These are phyloP conservation scores for Zaprionus taronus DNA, from an alignment of 1,140 invertebrate species.

Conservation along the genomic window DNA sequence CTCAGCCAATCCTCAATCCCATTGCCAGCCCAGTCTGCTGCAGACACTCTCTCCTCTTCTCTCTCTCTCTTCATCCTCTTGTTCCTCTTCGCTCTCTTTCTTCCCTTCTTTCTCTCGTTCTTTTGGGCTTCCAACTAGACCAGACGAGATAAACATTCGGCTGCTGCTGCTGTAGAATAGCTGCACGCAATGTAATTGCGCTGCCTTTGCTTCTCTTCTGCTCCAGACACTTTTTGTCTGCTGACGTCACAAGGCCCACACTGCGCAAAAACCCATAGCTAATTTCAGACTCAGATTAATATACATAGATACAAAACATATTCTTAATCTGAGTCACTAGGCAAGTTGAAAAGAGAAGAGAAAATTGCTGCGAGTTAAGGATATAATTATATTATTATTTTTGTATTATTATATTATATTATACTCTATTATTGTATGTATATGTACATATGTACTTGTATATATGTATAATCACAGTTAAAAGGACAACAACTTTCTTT, in stretches of 20 bases:
- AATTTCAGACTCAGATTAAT: too few species aligned
- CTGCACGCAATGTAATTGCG: constrained; percentile 75
- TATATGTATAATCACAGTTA: too few species aligned
- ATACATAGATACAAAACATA: too few species aligned
- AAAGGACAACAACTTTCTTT: too few species aligned
- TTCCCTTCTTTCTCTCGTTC: constrained; percentile 11
- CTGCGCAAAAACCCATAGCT: constrained; percentile 2
- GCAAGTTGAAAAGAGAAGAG: too few species aligned
- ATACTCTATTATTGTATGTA: too few species aligned
- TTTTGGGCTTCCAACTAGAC: constrained; percentile 9
- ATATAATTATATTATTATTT: too few species aligned
- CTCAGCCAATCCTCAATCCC: constrained; percentile 10
- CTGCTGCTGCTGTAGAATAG: constrained; percentile 41
- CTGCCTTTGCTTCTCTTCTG: constrained; percentile 24
- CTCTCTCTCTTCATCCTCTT: not conserved
- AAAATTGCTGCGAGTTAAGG: too few species aligned
- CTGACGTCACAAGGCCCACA: constrained; percentile 35
- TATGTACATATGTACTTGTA: too few species aligned
- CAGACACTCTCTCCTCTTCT: too few species aligned
- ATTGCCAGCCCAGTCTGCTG: constrained; percentile 8
- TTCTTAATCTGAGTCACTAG: too few species aligned
- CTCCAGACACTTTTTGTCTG: constrained; percentile 36
- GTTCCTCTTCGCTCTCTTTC: not conserved
- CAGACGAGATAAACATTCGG: constrained; percentile 61
- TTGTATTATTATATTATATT: too few species aligned